Base-by-base conservation (phyloP, 2,797 vertebrate genomes). In the Pseudopleuronectes americanus region DNA sequence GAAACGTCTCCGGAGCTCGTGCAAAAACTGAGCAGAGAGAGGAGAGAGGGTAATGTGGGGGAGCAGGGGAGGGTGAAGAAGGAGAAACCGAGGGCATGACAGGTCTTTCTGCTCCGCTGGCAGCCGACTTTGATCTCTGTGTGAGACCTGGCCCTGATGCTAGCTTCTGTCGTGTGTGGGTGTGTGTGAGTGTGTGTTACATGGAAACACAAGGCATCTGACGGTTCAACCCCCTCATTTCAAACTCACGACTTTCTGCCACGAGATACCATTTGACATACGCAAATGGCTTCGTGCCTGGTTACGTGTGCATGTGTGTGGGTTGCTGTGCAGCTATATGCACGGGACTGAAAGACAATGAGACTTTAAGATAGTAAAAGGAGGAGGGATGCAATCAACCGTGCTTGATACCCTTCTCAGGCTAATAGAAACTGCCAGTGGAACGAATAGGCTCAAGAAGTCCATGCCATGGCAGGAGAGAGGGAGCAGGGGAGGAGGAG, bases 341-440 rank as follows among this genome's bases (percentile, higher is more conserved):
- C 63, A 82, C 26, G 49, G 36, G 56, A 72, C 74, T 76, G 77
- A 80, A 76, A 87, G 79, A 76, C 83, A 89, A 85, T 79, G 76
- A 87, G 79, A 85, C 60, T 71, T 80, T 56, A 64, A 79, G 75
- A 76, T 64, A 86, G 80, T 71, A 76, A 76, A 84, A 69, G 62
- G 62, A 71, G 78, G 73, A 86, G 76, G 79, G 72, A 81, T 0
- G 78, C 90, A 87, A 86, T 90, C 89, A 91, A 83, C 80, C 89
- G 49, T 89, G 80, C 65, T 78, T 85, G 84, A 92, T 87, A 88
- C 76, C 87, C 84, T 91, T 87, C 82, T 90, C 85, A 67, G 80
- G 65, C 90, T 91, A 92, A 93, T 90, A 90, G 90, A 87, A 92
- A 88, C 74, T 86, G 89, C 90, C 91, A 90, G 88, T 88, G 91